Evolutionary conservation across 2,888 invertebrate genomes (phyloP).

Genomic region (Melanostoma mellinum): DNA sequence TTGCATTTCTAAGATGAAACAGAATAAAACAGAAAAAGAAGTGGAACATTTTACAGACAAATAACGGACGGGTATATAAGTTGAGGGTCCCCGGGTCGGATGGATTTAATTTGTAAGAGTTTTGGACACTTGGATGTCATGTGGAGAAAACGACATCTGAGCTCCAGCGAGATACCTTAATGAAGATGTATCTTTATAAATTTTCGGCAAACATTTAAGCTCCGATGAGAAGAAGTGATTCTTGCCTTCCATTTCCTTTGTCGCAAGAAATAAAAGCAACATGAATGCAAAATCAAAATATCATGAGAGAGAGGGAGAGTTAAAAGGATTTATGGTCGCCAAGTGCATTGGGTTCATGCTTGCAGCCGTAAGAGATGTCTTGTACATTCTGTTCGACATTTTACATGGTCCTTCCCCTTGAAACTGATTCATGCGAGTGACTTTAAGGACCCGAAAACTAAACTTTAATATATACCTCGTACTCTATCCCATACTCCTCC

Average conservation of each 20-base stretch:
- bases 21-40: conserved; percentile 2
- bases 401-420: conserved; percentile 54
- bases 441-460: conserved; percentile 56
- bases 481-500: not conserved
- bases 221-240: conserved; percentile 12
- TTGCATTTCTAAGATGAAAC: conserved; percentile 60
- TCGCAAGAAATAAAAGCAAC: not conserved
- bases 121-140: conserved; percentile 65
- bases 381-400: conserved; percentile 52
- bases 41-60: conserved; percentile 4
- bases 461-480: conserved; percentile 49
- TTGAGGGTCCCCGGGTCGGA: conserved; percentile 55
- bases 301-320: conserved; percentile 17
- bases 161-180: conserved; percentile 47
- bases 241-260: conserved; percentile 1
- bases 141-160: conserved; percentile 53
- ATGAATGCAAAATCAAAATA: conserved; percentile 23
- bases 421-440: conserved; percentile 61
- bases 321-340: conserved; percentile 59
- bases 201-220: conserved; percentile 19
- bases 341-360: conserved; percentile 54
- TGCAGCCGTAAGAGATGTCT: conserved; percentile 26
- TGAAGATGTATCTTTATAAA: conserved; percentile 48
- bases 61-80: conserved; percentile 37
- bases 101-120: conserved; percentile 71